These are phyloP conservation scores for Cephalophus harveyi DNA, from an alignment of 2,113 vertebrate species.

Conservation along the genomic window DNA sequence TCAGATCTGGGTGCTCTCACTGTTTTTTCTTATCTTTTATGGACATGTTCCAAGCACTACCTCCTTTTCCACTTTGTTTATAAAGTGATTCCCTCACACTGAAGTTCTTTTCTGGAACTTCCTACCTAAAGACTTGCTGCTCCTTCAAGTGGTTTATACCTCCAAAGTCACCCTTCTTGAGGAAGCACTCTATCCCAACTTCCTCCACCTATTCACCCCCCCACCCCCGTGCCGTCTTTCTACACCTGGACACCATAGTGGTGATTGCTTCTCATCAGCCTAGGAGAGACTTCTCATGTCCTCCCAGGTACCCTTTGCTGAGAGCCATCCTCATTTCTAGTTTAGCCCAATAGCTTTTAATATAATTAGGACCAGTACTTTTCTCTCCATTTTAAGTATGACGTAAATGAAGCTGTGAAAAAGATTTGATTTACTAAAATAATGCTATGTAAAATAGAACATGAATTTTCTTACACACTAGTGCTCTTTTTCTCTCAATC, in stretches of 20 bases:
- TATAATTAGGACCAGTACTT: not conserved
- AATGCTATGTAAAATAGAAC: not conserved
- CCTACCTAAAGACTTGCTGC: not conserved
- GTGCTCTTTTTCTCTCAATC: not conserved
- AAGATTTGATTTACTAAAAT: not conserved
- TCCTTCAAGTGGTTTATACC: not conserved
- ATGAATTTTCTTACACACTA: not conserved
- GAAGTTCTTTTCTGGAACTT: not conserved
- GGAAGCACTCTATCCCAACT: not conserved
- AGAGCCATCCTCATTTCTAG: not conserved
- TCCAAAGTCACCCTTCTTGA: not conserved
- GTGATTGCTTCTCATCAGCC: not conserved
- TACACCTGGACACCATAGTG: not conserved
- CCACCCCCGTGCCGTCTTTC: not conserved
- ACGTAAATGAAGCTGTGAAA: not conserved
- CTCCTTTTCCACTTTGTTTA: not conserved
- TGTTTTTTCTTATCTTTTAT: not conserved
- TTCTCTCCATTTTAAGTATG: not conserved
- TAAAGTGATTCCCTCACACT: not conserved
- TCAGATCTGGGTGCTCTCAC: not conserved
- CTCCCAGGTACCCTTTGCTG: not conserved
- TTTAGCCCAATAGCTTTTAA: not conserved
- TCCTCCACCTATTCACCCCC: not conserved
- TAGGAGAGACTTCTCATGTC: not conserved
- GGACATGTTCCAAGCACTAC: not conserved